Conservation (phyloP, 2,888 invertebrate genomes). For the Oasisia sp. region DNA sequence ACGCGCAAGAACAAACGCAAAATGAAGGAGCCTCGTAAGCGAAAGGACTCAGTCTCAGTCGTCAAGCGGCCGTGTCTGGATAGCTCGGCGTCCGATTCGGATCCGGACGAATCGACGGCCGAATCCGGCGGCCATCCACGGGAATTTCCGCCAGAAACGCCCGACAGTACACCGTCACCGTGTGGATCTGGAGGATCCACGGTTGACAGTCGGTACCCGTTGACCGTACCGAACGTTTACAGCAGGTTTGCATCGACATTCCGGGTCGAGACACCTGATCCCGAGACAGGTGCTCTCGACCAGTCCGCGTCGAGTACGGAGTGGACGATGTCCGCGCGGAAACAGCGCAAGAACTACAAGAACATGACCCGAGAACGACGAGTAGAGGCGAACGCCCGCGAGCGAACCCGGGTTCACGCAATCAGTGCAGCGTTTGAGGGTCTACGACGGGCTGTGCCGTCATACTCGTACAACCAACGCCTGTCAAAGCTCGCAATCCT, state of each 20-base stretch:
- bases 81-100: slow-evolving; percentile 35
- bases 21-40: slow-evolving; percentile 33
- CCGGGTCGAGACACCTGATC: not conserved
- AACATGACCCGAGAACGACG: slow-evolving; percentile 93
- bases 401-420: slow-evolving; percentile 91
- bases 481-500: slow-evolving; percentile 91
- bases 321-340: slow-evolving; percentile 31
- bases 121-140: slow-evolving; percentile 8
- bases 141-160: not conserved
- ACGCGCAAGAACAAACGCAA: slow-evolving; percentile 37
- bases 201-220: not conserved
- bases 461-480: slow-evolving; percentile 93
- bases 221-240: not conserved
- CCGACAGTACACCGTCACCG: slow-evolving; percentile 22
- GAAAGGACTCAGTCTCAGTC: slow-evolving; percentile 34
- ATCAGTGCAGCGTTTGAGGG: slow-evolving; percentile 96
- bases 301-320: not conserved
- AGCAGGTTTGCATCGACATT: not conserved
- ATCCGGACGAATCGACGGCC: slow-evolving; percentile 39
- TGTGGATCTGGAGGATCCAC: not conserved
- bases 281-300: not conserved
- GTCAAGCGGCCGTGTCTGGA: slow-evolving; percentile 57
- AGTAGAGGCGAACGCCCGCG: slow-evolving; percentile 93
- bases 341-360: slow-evolving; percentile 79
- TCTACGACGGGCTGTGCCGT: slow-evolving; percentile 83